A percentile compares a stretch with the other conserved stretches of the same genome.
These are phyloP conservation scores for Synergus gifuensis DNA, from an alignment of 2,888 invertebrate species.

Conservation along the genomic window DNA sequence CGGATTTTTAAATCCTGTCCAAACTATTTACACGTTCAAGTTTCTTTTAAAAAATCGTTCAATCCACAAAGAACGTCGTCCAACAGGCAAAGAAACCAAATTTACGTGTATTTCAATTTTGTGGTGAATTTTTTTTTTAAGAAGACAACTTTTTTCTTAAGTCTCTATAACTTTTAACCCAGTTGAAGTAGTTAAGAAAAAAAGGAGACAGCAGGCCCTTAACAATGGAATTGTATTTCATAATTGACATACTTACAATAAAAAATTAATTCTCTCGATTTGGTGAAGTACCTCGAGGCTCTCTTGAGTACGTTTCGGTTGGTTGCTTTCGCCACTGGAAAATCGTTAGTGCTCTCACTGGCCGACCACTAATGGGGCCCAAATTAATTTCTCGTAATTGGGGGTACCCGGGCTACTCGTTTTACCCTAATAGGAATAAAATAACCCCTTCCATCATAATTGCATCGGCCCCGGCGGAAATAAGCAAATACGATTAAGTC, in stretches of 20 bases:
- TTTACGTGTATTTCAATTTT: too few species aligned
- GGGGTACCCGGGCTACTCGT: conserved; percentile 69
- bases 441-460: conserved; percentile 73
- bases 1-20: conserved; percentile 9
- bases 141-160: too few species aligned
- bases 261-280: not conserved
- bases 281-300: conserved; percentile 39
- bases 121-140: too few species aligned
- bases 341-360: conserved; percentile 69
- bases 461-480: conserved; percentile 71
- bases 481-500: conserved; percentile 74
- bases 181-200: too few species aligned
- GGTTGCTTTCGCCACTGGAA: conserved; percentile 58
- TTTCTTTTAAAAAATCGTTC: not conserved
- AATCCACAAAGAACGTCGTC: too few species aligned
- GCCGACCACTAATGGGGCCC: conserved; percentile 71
- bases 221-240: too few species aligned
- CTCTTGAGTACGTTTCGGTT: conserved; percentile 51
- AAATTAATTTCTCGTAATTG: conserved; percentile 77
- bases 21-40: not conserved
- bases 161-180: too few species aligned
- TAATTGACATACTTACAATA: not conserved
- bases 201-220: too few species aligned
- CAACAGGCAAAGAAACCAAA: too few species aligned
- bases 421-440: conserved; percentile 77